Evolutionary conservation across 2,888 invertebrate genomes (phyloP), one percentile per base, ranked within the genome.

Genomic region (Coleophora deauratella): DNA sequence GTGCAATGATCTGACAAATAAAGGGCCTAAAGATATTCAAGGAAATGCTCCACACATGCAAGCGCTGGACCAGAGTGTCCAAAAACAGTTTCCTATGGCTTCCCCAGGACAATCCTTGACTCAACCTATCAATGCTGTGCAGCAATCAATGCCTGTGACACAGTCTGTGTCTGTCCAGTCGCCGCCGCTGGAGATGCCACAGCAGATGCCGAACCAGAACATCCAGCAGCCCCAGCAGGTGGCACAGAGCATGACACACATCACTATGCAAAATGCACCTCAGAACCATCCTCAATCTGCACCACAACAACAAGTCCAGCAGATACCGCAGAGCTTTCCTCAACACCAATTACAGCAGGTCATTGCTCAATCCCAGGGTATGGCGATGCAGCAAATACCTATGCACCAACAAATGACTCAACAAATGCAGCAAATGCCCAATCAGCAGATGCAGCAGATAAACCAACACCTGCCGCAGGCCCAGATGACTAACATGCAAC

Each of bases 361-460:
- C 32, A 82, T 87, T 41, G 79, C 85, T 33, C 86, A 85, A 54
- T 68, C 82, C 3, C 87, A 86, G 56, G 82, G 76, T 35, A 84
- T 86, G 49, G 66, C 84, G 28, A 82, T 86, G 76, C 86, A 86
- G 56, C 86, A 86, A 54, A 80, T 87, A 50, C 86, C 87, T 27
- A 85, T 86, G 78, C 85, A 86, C 45, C 86, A 86, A 52, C 85
- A 81, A 52, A 80, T 84, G 60, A 81, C 86, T 12, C 87, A 87
- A 54, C 87, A 86, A 54, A 78, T 86, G 77, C 85, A 86, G 55
- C 86, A 85, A 60, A 84, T 85, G 49, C 84, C 85, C 40, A 81
- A 84, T 49, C 84, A 84, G 59, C 87, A 86, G 66, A 82, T 86
- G 78, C 89, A 73, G 63, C 88, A 75, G 70, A 80, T 86, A 52